These are phyloP conservation scores for Neopipo cinnamomea DNA, from an alignment of 2,113 vertebrate species.

Conservation along the genomic window DNA sequence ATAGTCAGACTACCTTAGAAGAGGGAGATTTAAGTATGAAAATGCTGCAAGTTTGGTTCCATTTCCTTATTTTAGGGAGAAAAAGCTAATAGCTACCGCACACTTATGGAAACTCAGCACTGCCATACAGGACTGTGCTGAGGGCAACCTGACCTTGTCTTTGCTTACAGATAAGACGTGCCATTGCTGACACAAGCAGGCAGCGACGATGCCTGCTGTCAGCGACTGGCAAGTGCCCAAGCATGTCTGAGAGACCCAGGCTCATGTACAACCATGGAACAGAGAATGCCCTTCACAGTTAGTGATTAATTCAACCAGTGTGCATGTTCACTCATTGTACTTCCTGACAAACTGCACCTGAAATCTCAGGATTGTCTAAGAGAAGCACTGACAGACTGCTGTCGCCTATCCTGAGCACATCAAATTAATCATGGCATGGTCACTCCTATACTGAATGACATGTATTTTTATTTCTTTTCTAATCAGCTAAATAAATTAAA, in stretches of 20 bases:
- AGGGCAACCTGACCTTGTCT: slow-evolving; percentile 1
- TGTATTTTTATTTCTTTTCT: background rate
- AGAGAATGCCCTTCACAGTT: background rate
- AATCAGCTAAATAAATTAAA: background rate
- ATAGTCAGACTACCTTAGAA: background rate
- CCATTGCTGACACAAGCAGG: background rate
- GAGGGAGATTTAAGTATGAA: background rate
- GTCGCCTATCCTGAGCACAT: background rate
- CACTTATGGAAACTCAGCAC: background rate
- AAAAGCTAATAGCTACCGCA: background rate
- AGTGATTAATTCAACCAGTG: background rate
- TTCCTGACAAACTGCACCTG: background rate
- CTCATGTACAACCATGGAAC: rapidly evolving
- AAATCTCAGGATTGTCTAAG: background rate
- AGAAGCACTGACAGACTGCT: background rate
- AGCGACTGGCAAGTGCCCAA: background rate
- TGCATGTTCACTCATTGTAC: background rate
- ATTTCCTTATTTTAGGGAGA: background rate
- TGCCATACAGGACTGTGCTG: background rate
- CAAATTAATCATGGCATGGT: background rate
- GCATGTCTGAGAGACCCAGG: background rate
- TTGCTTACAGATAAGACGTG: background rate
- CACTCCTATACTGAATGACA: background rate
- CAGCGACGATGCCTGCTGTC: background rate
- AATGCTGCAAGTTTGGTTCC: background rate